These are phyloP conservation scores for Pangasius larnaudii DNA, from an alignment of 2,797 vertebrate species.

Conservation along the genomic window DNA sequence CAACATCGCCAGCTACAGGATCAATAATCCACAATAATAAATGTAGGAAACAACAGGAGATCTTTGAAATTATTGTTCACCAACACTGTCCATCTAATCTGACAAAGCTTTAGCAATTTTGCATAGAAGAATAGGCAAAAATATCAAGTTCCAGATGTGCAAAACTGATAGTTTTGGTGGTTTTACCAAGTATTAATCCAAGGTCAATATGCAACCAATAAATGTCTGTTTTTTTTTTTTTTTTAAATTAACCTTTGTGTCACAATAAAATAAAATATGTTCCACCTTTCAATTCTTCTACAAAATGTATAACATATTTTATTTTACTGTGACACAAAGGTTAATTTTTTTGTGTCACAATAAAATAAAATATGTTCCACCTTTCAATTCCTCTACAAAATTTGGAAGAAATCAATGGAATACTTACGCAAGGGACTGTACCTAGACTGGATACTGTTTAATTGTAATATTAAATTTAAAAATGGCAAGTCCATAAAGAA, in stretches of 20 bases:
- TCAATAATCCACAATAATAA: background rate
- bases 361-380: background rate
- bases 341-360: background rate
- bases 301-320: background rate
- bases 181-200: background rate
- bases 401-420: background rate
- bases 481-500: background rate
- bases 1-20: background rate
- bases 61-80: background rate
- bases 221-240: background rate
- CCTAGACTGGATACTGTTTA: background rate
- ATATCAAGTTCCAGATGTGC: background rate
- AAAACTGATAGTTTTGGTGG: too few relatives aligned
- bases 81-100: background rate
- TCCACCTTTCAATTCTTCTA: background rate
- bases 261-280: background rate
- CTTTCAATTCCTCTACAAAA: background rate
- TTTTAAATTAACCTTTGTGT: background rate
- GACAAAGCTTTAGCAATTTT: background rate
- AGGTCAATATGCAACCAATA: background rate
- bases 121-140: background rate
- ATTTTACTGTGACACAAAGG: too few relatives aligned
- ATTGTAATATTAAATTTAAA: background rate
- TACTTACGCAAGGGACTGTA: background rate
- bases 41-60: background rate